A percentile compares a stretch with the other conserved stretches of the same genome.
Evolutionary conservation across 2,888 invertebrate species (phyloP).

Genomic region (Eucera pruinosa): DNA sequence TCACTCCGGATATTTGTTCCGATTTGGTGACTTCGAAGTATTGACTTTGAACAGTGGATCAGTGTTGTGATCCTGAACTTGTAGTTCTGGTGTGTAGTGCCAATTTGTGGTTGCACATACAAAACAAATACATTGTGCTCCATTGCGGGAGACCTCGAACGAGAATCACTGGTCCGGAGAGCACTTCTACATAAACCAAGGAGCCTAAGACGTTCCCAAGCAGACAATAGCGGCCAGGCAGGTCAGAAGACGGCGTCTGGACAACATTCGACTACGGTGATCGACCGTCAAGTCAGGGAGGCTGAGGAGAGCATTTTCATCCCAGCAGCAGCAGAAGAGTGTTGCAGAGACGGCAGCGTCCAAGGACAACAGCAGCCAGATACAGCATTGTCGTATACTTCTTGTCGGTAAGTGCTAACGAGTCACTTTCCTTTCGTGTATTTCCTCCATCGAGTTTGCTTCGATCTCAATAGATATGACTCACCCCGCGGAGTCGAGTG

Average conservation of each 20-base stretch:
- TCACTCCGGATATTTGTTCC: too few relatives aligned
- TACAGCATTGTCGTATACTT: background rate
- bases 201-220: background rate
- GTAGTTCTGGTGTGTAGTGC: too few relatives aligned
- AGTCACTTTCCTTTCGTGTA: background rate
- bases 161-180: background rate
- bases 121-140: background rate
- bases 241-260: too few relatives aligned
- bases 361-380: background rate
- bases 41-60: too few relatives aligned
- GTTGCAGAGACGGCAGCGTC: background rate
- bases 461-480: background rate
- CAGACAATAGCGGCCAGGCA: background rate
- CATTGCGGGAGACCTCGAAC: background rate
- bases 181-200: background rate
- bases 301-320: background rate
- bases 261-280: too few relatives aligned
- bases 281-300: background rate
- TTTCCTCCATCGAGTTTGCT: background rate
- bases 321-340: background rate
- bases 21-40: too few relatives aligned
- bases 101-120: too few relatives aligned
- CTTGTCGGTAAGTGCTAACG: conserved; percentile 4
- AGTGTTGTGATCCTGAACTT: too few relatives aligned
- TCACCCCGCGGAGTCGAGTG: background rate